Evolutionary conservation across 1,140 invertebrate genomes (phyloP).

Genomic region (Ylistrum balloti): DNA sequence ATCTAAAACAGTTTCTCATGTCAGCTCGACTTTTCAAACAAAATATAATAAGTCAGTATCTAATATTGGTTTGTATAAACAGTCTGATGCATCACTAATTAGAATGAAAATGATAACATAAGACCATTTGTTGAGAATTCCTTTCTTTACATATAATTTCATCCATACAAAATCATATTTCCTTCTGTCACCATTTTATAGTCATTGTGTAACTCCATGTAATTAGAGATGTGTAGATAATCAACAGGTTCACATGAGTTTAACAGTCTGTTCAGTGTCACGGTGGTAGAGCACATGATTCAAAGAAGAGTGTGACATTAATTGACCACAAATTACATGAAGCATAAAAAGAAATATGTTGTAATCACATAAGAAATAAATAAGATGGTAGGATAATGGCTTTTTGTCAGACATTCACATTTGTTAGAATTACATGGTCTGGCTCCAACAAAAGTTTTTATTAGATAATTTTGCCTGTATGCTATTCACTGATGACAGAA

Average conservation of each 20-base stretch:
- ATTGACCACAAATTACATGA: not conserved
- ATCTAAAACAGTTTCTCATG: too few relatives aligned
- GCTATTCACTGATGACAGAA: not conserved
- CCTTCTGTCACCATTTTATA: too few relatives aligned
- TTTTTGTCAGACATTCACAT: not conserved
- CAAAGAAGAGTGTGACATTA: not conserved
- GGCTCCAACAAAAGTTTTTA: not conserved
- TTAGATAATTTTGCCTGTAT: not conserved
- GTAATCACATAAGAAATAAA: not conserved
- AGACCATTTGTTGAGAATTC: too few relatives aligned
- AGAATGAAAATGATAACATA: too few relatives aligned
- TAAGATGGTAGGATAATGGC: not conserved
- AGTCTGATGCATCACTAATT: too few relatives aligned
- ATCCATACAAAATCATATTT: too few relatives aligned
- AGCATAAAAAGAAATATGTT: not conserved
- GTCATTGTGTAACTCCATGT: too few relatives aligned
- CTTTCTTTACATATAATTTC: too few relatives aligned
- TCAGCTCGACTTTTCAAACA: too few relatives aligned
- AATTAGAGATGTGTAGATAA: too few relatives aligned
- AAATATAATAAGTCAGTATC: too few relatives aligned
- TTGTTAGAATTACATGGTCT: not conserved
- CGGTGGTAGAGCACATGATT: not conserved
- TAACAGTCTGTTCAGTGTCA: not conserved
- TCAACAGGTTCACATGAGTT: not conserved
- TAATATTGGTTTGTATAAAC: too few relatives aligned